Evolutionary conservation across 2,888 invertebrate species (phyloP), one percentile per base, ranked within the genome.

Genomic region (Panorpa germanica): DNA sequence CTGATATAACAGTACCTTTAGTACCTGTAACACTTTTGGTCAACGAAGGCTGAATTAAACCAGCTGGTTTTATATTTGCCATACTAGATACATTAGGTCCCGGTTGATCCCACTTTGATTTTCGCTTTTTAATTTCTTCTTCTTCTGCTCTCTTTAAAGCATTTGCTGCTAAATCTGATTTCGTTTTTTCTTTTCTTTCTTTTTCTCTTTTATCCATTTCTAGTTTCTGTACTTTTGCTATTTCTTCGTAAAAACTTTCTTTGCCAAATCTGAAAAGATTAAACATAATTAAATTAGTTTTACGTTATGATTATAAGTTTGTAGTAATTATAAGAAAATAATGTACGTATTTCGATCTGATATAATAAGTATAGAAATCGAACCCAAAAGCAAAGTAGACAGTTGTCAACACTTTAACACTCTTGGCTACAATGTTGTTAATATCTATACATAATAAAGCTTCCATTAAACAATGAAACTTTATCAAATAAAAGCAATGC

Each of bases 161-260:
- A 7, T 85, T 86, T 2, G 77, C 70, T 0, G 68, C 58, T 11
- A 65, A 71, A 29, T 88, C 88, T 3, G 76, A 70, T 57, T 86
- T 86, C 9, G 82, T 71, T 41, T 75, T 66, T 20, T 83, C 81
- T 49, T 82, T 85, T 39, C 77, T 70, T 43, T 90, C 90, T 45
- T 88, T 88, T 45, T 90, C 90, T 32, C 86, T 57, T 43, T 77
- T 75, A 35, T 90, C 81, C 86, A 93, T 91, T 55, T 91, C 91
- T 8, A 68, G 53, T 48, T 85, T 88, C 47, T 93, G 93, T 2
- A 77, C 73, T 43, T 76, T 75, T 0, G 88, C 83, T 36, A 95
- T 55, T 45, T 91, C 85, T 51, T 95, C 93, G 52, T 88, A 93
- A 46, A 71, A 91, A 0, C 91, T 91, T 44, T 90, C 85, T 43